These are phyloP conservation scores for Lucinisca nassula DNA, from an alignment of 2,888 invertebrate species.

Conservation along the genomic window DNA sequence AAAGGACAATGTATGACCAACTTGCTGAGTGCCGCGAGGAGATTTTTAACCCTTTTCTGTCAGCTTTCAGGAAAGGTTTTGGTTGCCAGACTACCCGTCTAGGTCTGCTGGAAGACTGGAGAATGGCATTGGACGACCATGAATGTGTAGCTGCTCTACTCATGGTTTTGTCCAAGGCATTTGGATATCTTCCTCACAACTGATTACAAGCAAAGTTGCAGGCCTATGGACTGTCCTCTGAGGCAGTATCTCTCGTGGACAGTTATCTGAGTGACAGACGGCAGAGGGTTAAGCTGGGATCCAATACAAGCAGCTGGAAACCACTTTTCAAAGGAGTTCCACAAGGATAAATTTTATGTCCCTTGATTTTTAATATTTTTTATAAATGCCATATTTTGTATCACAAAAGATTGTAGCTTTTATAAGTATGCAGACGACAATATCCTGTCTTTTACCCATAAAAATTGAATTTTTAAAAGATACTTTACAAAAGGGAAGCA, in stretches of 20 bases:
- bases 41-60: neutral
- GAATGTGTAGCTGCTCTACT: neutral
- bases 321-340: conserved; percentile 35
- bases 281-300: neutral
- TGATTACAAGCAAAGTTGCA: neutral
- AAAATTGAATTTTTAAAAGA: neutral
- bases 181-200: conserved; percentile 12
- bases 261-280: conserved; percentile 8
- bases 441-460: conserved; percentile 20
- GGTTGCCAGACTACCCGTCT: conserved; percentile 1
- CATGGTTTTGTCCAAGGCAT: neutral
- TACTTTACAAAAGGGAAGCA: conserved; percentile 30
- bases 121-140: neutral
- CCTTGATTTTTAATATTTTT: conserved; percentile 40
- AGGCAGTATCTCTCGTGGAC: neutral
- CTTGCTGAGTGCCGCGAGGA: conserved; percentile 13
- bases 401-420: conserved; percentile 16
- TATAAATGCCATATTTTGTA: conserved; percentile 47
- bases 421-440: conserved; percentile 56
- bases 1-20: conserved; percentile 26
- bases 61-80: conserved; percentile 11
- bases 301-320: neutral
- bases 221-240: conserved; percentile 15
- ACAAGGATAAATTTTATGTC: conserved; percentile 37
- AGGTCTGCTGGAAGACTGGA: neutral